These are phyloP conservation scores for Ennomos erosarius DNA, from an alignment of 2,888 invertebrate genomes.

Conservation along the genomic window DNA sequence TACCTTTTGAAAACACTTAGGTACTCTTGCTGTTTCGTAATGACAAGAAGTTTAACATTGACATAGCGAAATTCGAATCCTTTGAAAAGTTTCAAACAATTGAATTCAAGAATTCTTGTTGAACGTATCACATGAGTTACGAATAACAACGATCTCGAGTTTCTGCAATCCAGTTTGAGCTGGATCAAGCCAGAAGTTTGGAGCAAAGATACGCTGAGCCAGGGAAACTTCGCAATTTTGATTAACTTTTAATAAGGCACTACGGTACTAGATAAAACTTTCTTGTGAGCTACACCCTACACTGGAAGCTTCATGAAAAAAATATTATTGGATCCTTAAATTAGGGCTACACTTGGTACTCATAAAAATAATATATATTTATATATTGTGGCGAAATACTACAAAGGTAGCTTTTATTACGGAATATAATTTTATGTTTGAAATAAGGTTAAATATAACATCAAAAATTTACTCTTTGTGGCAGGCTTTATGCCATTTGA, in stretches of 20 bases:
- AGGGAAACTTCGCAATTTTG: slow-evolving; percentile 50
- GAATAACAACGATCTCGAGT: slow-evolving; percentile 37
- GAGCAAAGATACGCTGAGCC: slow-evolving; percentile 42
- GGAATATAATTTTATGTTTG: too few relatives aligned
- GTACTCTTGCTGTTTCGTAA: not conserved
- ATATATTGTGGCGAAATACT: too few relatives aligned
- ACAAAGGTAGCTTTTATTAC: too few relatives aligned
- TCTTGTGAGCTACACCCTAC: slow-evolving; percentile 21
- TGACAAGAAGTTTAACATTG: slow-evolving; percentile 11
- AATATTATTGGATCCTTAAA: slow-evolving; percentile 36
- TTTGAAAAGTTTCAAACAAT: slow-evolving; percentile 35
- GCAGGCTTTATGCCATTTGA: too few relatives aligned
- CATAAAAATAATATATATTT: too few relatives aligned
- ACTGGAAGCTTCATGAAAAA: slow-evolving; percentile 32
- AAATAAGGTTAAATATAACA: too few relatives aligned
- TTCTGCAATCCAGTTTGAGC: slow-evolving; percentile 29
- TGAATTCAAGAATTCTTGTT: slow-evolving; percentile 35
- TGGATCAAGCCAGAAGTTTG: slow-evolving; percentile 40
- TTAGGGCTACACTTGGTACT: slow-evolving; percentile 1
- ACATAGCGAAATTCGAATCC: slow-evolving; percentile 26
- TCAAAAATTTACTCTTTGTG: too few relatives aligned
- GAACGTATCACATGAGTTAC: slow-evolving; percentile 38
- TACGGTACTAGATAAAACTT: slow-evolving; percentile 48
- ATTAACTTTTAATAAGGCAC: slow-evolving; percentile 62
- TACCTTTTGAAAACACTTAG: too few relatives aligned